These are phyloP conservation scores for Nymphalis polychloros DNA, from an alignment of 2,888 invertebrate species.

Conservation along the genomic window DNA sequence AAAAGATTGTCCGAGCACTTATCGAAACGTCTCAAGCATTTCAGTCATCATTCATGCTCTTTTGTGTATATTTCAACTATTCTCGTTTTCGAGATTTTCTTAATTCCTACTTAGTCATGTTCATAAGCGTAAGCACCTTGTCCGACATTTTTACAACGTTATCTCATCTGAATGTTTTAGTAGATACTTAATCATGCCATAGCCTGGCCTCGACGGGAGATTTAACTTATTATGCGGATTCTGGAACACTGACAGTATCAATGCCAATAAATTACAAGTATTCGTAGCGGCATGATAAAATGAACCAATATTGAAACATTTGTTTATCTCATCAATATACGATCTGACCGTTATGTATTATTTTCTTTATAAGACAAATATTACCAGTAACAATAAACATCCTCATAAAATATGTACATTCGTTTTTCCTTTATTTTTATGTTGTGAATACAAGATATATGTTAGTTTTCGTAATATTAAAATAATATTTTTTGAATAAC, in stretches of 20 bases:
- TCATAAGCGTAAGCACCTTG: constrained; percentile 19
- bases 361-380: constrained; percentile 39
- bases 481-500: too few species aligned
- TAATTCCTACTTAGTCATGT: constrained; percentile 49
- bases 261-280: constrained; percentile 64
- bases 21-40: constrained; percentile 64
- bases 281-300: constrained; percentile 57
- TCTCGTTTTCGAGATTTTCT: constrained; percentile 41
- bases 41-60: constrained; percentile 48
- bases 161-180: constrained; percentile 34
- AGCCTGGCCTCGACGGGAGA: constrained; percentile 51
- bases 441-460: neutral
- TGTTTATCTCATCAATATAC: constrained; percentile 40
- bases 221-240: constrained; percentile 65
- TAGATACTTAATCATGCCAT: constrained; percentile 53
- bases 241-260: constrained; percentile 64
- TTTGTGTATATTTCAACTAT: constrained; percentile 42
- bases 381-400: constrained; percentile 12
- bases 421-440: neutral
- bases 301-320: constrained; percentile 51
- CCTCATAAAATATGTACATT: constrained; percentile 5
- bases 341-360: constrained; percentile 40
- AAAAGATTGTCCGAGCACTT: constrained; percentile 78
- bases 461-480: neutral
- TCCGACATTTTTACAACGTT: constrained; percentile 27